phyloP scores from a whole-genome alignment of 2,113 vertebrate genomes.

The Ahaetulla prasina region DNA sequence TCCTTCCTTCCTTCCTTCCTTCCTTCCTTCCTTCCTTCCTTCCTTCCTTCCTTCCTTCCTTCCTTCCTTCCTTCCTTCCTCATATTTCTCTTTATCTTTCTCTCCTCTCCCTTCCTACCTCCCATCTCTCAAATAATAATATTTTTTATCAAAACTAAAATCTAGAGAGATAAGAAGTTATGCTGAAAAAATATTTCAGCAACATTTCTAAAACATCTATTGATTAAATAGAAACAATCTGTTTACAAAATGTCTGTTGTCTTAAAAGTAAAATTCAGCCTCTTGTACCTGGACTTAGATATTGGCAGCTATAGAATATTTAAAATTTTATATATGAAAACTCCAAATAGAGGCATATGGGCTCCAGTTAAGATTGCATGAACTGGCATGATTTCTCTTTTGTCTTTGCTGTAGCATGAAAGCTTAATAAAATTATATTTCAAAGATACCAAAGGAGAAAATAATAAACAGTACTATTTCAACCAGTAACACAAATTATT shows the following conservation, averaged over 20 bases:
- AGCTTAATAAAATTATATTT: not conserved
- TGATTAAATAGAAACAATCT: not conserved
- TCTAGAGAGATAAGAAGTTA: not conserved
- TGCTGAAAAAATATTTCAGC: not conserved
- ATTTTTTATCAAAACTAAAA: not conserved
- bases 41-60: not conserved
- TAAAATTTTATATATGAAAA: conserved; percentile 2
- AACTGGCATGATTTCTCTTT: conserved; percentile 39
- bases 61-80: rapidly evolving
- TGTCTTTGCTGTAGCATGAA: not conserved
- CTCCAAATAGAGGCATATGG: conserved; percentile 14
- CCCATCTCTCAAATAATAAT: not conserved
- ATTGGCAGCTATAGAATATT: not conserved
- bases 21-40: not conserved
- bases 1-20: not conserved
- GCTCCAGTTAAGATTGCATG: conserved; percentile 1
- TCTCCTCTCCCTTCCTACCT: not conserved
- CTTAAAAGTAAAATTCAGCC: not conserved
- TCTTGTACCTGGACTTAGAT: not conserved
- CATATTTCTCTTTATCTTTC: not conserved
- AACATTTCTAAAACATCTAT: not conserved
- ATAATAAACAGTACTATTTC: not conserved
- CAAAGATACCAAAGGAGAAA: not conserved
- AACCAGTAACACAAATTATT: not conserved
- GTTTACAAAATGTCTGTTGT: not conserved